Base-by-base conservation (phyloP, 2,888 invertebrate species). In the Latrodectus hesperus region DNA sequence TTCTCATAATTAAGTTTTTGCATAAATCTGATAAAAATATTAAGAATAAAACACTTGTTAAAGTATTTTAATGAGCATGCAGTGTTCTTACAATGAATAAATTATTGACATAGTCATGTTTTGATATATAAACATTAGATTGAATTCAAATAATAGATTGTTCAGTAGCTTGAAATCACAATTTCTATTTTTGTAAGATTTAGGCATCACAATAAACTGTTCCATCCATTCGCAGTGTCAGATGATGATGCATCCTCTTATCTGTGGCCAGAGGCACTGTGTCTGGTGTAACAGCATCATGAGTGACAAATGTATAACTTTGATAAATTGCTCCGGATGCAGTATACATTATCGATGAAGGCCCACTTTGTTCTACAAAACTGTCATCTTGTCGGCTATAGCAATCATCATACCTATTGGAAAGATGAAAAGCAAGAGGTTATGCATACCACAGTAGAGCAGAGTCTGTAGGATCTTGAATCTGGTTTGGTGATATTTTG, bases 271-370 rank as follows among this genome's bases (percentile, higher is more conserved):
- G 49, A 51, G 79, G 67, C 14, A 73, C 82, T 49, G 55, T 71
- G 51, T 88, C 88, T 5, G 79, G 83, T 14, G 79, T 65, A 1
- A 51, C 78, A n/a, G 77, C 16, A 38, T 83, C 81, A 65, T 79
- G 79, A 5, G 88, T 82, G 26, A 88, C 88, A 22, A 88, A 81
- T 17, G 88, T 88, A 70, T 88, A 88, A 65, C 88, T 88, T 67
- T 88, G 88, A 70, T 88, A 88, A 67, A 88, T 88, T 26, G 88
- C 83, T 53, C 88, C 88, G 9, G 88, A 88, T 49, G 88, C 80
- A 11, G 88, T 88, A 51, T 88, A 88, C 88, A 88, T 88, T 12
- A 88, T 88, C 14, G 87, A 82, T 3, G 88, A 82, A 4, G 88
- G 74, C 1, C 79, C 81, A 68, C 88, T 75, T 72, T 80, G 86